Evolutionary conservation across 2,113 vertebrate species (phyloP).

Genomic region (Marmota flaviventris): DNA sequence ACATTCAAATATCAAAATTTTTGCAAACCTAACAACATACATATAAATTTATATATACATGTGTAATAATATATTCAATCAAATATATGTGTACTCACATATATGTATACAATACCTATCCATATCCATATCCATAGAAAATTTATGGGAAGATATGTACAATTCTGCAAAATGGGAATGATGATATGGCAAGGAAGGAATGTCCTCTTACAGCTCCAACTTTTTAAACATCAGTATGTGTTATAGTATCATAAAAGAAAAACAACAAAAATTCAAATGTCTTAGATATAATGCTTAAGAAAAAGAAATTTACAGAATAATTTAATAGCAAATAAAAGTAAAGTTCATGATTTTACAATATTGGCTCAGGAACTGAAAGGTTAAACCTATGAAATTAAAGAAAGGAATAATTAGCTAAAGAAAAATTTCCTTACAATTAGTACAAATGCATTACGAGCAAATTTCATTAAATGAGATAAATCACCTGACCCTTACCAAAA

Average conservation of each 20-base stretch:
- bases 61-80: not conserved
- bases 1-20: not conserved
- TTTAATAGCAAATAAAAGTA: not conserved
- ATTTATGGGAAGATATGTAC: not conserved
- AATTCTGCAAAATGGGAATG: not conserved
- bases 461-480: slow-evolving; percentile 35
- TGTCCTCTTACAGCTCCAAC: not conserved
- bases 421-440: not conserved
- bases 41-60: not conserved
- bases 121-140: not conserved
- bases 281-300: not conserved
- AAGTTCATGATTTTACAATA: not conserved
- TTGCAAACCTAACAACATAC: not conserved
- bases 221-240: not conserved
- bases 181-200: not conserved
- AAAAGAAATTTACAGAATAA: not conserved
- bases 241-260: not conserved
- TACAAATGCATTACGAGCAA: not conserved
- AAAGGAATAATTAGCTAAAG: not conserved
- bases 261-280: not conserved
- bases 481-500: not conserved
- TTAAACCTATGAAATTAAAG: not conserved
- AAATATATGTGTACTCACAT: not conserved
- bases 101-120: not conserved
- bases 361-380: not conserved